Conservation (phyloP, 1,140 invertebrate genomes). For the Cephus cinctus region DNA sequence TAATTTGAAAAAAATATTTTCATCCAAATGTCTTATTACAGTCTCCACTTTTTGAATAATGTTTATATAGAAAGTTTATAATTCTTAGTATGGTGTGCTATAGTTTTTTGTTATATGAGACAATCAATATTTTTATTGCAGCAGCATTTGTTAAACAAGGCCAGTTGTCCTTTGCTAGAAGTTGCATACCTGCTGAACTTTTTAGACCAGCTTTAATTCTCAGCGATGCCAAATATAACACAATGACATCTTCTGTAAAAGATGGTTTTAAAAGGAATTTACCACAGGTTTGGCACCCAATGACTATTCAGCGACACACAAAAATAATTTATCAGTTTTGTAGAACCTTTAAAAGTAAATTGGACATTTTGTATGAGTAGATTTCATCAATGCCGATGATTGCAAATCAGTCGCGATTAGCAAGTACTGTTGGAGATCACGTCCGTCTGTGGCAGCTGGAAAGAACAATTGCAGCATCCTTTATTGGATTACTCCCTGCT, state of each 20-base stretch:
- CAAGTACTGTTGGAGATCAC: conserved; percentile 53
- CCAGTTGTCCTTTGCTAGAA: too few relatives aligned
- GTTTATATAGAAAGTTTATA: neutral
- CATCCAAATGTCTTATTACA: neutral
- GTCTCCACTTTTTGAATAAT: neutral
- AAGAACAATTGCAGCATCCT: conserved; percentile 58
- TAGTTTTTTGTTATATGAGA: neutral
- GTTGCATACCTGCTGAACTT: too few relatives aligned
- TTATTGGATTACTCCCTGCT: conserved; percentile 66
- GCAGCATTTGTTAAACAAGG: too few relatives aligned
- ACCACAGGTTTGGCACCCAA: neutral
- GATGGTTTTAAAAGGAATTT: neutral
- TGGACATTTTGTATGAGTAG: neutral
- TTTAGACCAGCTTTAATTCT: too few relatives aligned
- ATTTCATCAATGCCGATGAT: conserved; percentile 2
- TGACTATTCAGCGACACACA: neutral
- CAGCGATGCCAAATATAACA: too few relatives aligned
- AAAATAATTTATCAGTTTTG: neutral
- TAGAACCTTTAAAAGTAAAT: neutral
- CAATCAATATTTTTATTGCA: neutral
- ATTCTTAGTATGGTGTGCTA: neutral
- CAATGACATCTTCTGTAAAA: neutral
- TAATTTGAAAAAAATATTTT: neutral
- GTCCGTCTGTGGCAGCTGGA: conserved; percentile 70
- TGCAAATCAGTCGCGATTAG: conserved; percentile 29